These are phyloP conservation scores for Peromyscus attwateri DNA, from an alignment of 2,797 vertebrate species.

Conservation along the genomic window DNA sequence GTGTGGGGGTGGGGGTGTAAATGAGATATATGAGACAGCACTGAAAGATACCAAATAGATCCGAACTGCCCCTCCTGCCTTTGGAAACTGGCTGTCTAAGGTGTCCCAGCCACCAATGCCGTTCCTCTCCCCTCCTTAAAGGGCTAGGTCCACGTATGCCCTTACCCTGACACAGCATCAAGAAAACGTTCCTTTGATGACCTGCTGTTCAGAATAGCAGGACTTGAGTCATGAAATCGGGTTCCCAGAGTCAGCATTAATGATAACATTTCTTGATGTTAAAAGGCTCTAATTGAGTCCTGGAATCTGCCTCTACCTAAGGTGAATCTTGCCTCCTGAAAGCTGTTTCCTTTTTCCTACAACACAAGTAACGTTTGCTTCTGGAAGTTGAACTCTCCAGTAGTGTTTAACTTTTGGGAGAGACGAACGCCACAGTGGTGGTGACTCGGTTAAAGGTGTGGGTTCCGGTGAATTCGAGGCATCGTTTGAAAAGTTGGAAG, in stretches of 20 bases:
- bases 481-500: background rate
- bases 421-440: background rate
- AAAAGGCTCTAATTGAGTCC: background rate
- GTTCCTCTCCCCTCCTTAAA: background rate
- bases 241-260: background rate
- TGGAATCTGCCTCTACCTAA: background rate
- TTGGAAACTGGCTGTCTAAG: background rate
- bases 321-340: background rate
- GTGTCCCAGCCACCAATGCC: background rate
- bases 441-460: background rate
- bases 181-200: background rate
- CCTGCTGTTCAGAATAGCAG: constrained; percentile 32
- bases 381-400: background rate
- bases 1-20: background rate
- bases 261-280: background rate
- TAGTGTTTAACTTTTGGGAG: constrained; percentile 11
- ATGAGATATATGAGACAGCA: constrained; percentile 24
- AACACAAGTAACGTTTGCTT: background rate
- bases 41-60: constrained; percentile 12
- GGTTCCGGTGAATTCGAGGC: background rate
- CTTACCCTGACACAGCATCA: background rate
- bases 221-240: background rate
- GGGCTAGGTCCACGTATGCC: background rate
- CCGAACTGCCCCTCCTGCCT: background rate
- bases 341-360: background rate